phyloP scores from a whole-genome alignment of 2,797 vertebrate genomes.

The Cyprinella venusta region DNA sequence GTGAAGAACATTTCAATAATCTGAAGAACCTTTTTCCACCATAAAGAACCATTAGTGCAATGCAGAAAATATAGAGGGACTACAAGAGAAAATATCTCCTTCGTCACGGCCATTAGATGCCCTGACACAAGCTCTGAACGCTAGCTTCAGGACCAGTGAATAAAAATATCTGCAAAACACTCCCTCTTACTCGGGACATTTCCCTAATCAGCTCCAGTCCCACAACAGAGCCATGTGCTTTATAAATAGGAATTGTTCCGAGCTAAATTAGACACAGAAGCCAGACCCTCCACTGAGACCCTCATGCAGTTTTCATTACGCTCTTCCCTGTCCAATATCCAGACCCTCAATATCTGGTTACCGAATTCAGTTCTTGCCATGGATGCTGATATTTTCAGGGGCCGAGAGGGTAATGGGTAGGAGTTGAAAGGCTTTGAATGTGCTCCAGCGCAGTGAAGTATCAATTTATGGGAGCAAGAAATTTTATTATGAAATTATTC shows the following conservation, averaged over 20 bases:
- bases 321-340: slow-evolving; percentile 76
- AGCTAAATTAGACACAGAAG: slow-evolving; percentile 81
- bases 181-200: slow-evolving; percentile 68
- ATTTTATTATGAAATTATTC: slow-evolving; percentile 68
- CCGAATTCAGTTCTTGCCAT: slow-evolving; percentile 71
- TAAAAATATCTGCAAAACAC: slow-evolving; percentile 34
- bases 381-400: slow-evolving; percentile 67
- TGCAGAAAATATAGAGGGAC: background rate
- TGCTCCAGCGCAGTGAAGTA: slow-evolving; percentile 67
- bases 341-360: slow-evolving; percentile 81
- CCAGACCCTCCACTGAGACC: slow-evolving; percentile 66
- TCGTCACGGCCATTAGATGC: slow-evolving; percentile 20
- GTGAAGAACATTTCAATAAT: background rate
- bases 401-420: slow-evolving; percentile 66
- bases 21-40: background rate
- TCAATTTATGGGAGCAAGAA: slow-evolving; percentile 72
- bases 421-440: slow-evolving; percentile 66
- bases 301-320: slow-evolving; percentile 82
- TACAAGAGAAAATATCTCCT: slow-evolving; percentile 16
- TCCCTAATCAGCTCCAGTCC: slow-evolving; percentile 80
- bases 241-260: slow-evolving; percentile 80
- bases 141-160: slow-evolving; percentile 26
- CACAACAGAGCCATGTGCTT: slow-evolving; percentile 63
- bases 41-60: background rate
- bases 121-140: slow-evolving; percentile 1